These are phyloP conservation scores for Cylloceria caligata DNA, from an alignment of 2,888 invertebrate species.

Conservation along the genomic window DNA sequence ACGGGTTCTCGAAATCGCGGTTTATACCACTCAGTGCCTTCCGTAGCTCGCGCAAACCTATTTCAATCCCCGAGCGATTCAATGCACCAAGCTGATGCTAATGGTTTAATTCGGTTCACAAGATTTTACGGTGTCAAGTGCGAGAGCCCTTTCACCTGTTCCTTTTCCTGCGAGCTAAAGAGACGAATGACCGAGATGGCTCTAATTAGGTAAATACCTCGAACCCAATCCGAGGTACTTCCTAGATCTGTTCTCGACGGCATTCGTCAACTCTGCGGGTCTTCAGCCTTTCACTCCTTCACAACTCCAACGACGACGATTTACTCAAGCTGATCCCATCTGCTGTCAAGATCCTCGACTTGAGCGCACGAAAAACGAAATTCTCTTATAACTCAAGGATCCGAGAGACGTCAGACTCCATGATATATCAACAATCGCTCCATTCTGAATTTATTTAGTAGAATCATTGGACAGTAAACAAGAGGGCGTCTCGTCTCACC, in stretches of 20 bases:
- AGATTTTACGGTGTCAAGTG: constrained; percentile 73
- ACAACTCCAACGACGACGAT: constrained; percentile 44
- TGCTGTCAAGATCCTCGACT: constrained; percentile 42
- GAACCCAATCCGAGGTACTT: constrained; percentile 51
- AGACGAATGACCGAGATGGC: constrained; percentile 69
- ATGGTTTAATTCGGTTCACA: constrained; percentile 61
- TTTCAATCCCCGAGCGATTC: constrained; percentile 71
- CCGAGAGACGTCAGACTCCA: constrained; percentile 22
- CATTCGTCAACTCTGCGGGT: constrained; percentile 41
- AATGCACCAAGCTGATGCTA: constrained; percentile 48
- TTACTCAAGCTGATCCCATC: constrained; percentile 54
- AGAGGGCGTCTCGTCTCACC: constrained; percentile 37
- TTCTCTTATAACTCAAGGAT: constrained; percentile 28
- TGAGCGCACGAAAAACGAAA: constrained; percentile 13
- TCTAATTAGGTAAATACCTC: constrained; percentile 78
- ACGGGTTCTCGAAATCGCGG: constrained; percentile 58
- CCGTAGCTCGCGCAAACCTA: constrained; percentile 69
- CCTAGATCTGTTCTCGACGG: constrained; percentile 37
- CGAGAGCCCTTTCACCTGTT: constrained; percentile 56
- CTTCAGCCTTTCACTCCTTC: not conserved
- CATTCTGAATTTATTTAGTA: constrained; percentile 42
- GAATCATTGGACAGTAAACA: constrained; percentile 55
- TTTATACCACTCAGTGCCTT: constrained; percentile 54
- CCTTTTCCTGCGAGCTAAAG: constrained; percentile 42
- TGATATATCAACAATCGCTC: constrained; percentile 29